Evolutionary conservation across 2,113 vertebrate species (phyloP).

Genomic region (Neodontobutis hainanensis): DNA sequence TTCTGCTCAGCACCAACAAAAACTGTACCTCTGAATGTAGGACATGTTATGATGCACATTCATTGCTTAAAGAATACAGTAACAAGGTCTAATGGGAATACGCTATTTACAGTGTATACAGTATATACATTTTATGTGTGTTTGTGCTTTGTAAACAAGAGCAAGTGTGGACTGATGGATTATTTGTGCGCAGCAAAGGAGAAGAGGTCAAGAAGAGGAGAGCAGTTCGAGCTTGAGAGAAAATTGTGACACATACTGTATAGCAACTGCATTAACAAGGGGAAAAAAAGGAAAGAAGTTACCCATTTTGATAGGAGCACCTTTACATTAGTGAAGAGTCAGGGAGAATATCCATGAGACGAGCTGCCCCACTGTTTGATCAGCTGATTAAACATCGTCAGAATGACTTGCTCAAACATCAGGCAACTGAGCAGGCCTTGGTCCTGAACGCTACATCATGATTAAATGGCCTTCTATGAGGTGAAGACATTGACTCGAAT

Average conservation of each 20-base stretch:
- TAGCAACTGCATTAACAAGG: too few relatives aligned
- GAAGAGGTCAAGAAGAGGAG: too few relatives aligned
- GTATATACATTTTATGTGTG: too few relatives aligned
- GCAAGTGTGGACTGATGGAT: background rate
- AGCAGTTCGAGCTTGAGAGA: too few relatives aligned
- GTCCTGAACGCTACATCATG: constrained; percentile 13
- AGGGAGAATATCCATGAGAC: constrained; percentile 22
- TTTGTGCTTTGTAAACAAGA: background rate
- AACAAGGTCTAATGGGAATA: background rate
- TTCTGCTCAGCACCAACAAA: background rate
- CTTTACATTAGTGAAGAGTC: constrained; percentile 20
- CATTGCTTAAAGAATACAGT: background rate
- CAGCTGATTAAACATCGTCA: constrained; percentile 45
- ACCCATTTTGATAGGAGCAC: constrained; percentile 17
- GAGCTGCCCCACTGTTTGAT: constrained; percentile 38
- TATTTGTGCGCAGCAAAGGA: too few relatives aligned
- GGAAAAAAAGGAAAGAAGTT: too few relatives aligned
- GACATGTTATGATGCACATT: background rate
- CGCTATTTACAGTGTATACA: background rate
- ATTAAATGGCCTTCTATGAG: constrained; percentile 26
- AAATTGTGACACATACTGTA: too few relatives aligned
- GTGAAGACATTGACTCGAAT: constrained; percentile 4
- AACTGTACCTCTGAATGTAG: background rate
- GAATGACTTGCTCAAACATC: constrained; percentile 48
- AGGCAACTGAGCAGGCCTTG: background rate